Evolutionary conservation across 2,888 invertebrate species (phyloP), one percentile per base, ranked within the genome.

Genomic region (Oligia strigilis): DNA sequence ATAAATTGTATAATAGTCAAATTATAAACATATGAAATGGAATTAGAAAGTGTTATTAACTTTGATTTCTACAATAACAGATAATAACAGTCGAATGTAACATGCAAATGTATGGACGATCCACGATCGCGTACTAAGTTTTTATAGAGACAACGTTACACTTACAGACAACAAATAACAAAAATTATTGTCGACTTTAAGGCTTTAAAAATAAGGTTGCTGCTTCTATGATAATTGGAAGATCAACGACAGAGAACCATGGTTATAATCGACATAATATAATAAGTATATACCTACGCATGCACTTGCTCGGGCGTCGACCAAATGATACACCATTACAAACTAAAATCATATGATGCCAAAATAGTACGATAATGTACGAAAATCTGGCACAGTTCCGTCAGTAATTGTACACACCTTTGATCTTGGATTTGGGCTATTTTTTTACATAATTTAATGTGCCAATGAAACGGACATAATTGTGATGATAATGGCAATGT

Each of bases 11-110:
- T 80, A 78, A 83, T 84, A 77, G 74, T 84, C 84, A 82, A 86
- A 89, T 86, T 85, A 87, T 85, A 90, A 88, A 82, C 75, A 80
- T 78, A 85, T 75, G 80, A 89, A 87, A 88, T 86, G 84, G 90
- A 90, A 92, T 91, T 94, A 93, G 94, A 94, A 95, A 93, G 93
- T 92, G 90, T 91, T 91, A 94, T 94, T 93, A 93, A 87, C 84
- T 85, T 85, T 90, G 72, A 89, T 89, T 91, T 91, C 89, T 89
- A 92, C 90, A 92, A 92, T 91, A 91, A 89, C 78, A 90, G 85
- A 91, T 93, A 93, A 94, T 94, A 90, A 94, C 90, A 93, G 91
- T 84, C 89, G 83, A 92, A 92, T 91, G 90, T 91, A 91, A 92
- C 93, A 94, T 94, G 94, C 94, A 94, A 94, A 95, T 94, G 93